Evolutionary conservation across 2,888 invertebrate genomes (phyloP).

Genomic region (Cryptocephalus moraei): DNA sequence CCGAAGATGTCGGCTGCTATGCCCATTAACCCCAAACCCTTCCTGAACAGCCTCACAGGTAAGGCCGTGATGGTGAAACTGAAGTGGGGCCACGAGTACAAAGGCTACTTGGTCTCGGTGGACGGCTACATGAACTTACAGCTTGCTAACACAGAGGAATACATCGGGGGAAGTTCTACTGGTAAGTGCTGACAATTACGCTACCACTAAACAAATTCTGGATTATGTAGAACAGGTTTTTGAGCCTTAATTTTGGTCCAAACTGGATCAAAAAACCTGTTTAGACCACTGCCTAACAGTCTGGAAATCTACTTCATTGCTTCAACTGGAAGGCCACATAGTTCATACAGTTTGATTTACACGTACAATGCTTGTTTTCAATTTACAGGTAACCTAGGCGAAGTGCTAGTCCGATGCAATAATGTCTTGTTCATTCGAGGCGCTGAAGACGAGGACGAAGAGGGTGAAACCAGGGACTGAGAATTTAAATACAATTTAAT

Average conservation of each 20-base stretch:
- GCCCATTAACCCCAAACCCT: constrained; percentile 99
- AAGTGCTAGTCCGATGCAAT: constrained; percentile 94
- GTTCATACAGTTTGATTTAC: no score
- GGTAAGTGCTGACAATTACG: constrained; percentile 42
- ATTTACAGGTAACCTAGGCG: constrained; percentile 73
- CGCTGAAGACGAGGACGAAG: constrained; percentile 93
- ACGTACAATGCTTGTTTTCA: background rate
- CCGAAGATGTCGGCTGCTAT: constrained; percentile 65
- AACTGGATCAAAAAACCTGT: no score
- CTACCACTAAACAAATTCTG: no score
- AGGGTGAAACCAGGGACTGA: constrained; percentile 92
- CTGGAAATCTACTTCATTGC: no score
- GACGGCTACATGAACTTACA: constrained; percentile 99
- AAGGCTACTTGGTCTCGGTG: constrained; percentile 94
- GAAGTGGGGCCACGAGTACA: constrained; percentile 99
- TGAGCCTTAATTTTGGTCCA: no score
- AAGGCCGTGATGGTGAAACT: constrained; percentile 96
- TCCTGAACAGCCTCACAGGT: constrained; percentile 94
- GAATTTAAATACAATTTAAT: no score
- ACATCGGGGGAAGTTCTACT: constrained; percentile 82
- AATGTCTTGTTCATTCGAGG: constrained; percentile 93
- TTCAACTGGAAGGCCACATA: no score
- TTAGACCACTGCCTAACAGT: no score
- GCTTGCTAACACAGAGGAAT: constrained; percentile 95
- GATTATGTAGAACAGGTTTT: no score